phyloP scores from a whole-genome alignment of 1,140 invertebrate species.

The Drosophila littoralis region DNA sequence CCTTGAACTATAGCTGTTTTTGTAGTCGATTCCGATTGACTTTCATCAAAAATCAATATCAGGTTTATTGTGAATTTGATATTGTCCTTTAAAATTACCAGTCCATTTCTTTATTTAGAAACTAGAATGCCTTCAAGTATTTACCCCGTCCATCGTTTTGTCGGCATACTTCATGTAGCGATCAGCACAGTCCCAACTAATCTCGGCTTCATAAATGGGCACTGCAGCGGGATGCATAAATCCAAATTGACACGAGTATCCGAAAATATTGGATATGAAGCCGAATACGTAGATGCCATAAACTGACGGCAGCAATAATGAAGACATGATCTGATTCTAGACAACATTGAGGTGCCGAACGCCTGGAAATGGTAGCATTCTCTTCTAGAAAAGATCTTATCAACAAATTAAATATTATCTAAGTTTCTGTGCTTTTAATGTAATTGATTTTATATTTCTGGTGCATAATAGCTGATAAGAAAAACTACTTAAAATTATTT shows the following conservation, averaged over 20 bases:
- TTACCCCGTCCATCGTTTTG: conserved; percentile 27
- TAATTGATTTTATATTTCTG: conserved; percentile 7
- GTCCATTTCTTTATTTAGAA: not conserved
- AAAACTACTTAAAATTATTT: too few relatives aligned
- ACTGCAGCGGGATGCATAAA: conserved; percentile 38
- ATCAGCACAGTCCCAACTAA: not conserved
- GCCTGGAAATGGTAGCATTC: not conserved
- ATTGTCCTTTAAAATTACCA: conserved; percentile 4
- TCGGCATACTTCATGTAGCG: conserved; percentile 29
- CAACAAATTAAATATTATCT: not conserved
- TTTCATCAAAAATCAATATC: conserved; percentile 62
- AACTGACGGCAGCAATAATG: conserved; percentile 30
- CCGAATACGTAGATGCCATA: not conserved
- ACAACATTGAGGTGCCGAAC: not conserved
- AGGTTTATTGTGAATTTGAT: conserved; percentile 43
- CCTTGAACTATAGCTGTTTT: conserved; percentile 38
- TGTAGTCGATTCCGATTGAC: conserved; percentile 1
- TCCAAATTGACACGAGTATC: conserved; percentile 56
- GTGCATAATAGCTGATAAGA: too few relatives aligned
- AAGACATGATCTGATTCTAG: conserved; percentile 9
- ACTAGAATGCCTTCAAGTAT: not conserved
- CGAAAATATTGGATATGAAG: conserved; percentile 1
- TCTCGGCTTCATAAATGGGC: conserved; percentile 51
- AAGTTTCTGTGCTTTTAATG: not conserved
- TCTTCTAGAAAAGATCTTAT: conserved; percentile 15